phyloP scores from a whole-genome alignment of 2,113 vertebrate genomes.

The Chaetodon auriga region DNA sequence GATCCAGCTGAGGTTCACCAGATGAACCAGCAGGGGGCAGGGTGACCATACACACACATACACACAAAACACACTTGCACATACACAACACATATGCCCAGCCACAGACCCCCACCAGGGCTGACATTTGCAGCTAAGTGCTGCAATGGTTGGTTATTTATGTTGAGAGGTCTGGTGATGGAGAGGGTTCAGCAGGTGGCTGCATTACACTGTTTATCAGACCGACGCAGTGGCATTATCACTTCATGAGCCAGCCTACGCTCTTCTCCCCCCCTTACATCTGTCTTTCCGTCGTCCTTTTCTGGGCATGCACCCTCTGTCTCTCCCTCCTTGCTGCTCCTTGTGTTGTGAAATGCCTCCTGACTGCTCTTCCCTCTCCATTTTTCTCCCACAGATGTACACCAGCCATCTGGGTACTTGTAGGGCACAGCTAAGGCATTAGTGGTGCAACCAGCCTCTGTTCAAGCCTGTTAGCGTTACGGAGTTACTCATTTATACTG shows the following conservation, averaged over 20 bases:
- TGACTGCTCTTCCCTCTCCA: conserved; percentile 58
- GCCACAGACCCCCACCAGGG: conserved; percentile 60
- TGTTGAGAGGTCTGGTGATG: conserved; percentile 66
- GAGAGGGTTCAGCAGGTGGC: conserved; percentile 76
- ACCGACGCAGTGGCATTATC: conserved; percentile 69
- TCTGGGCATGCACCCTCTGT: conserved; percentile 48
- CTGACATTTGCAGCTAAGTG: conserved; percentile 79
- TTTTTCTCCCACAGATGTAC: conserved; percentile 64
- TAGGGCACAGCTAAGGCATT: conserved; percentile 43
- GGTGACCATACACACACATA: conserved; percentile 49
- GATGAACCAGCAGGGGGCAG: conserved; percentile 78
- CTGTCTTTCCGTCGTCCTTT: conserved; percentile 56
- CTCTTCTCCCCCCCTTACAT: conserved; percentile 28
- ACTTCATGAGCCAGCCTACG: conserved; percentile 60
- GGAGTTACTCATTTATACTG: conserved; percentile 29
- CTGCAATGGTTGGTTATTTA: conserved; percentile 76
- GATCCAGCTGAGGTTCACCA: conserved; percentile 63
- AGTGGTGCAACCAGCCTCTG: conserved; percentile 40
- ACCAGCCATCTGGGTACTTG: conserved; percentile 70
- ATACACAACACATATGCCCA: conserved; percentile 33
- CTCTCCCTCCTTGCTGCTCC: conserved; percentile 51
- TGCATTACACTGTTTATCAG: conserved; percentile 77
- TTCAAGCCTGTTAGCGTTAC: conserved; percentile 33
- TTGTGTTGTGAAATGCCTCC: conserved; percentile 63
- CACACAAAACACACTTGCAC: conserved; percentile 19